Evolutionary conservation across 2,888 invertebrate species (phyloP).

Genomic region (Agonopterix alstromeriana): DNA sequence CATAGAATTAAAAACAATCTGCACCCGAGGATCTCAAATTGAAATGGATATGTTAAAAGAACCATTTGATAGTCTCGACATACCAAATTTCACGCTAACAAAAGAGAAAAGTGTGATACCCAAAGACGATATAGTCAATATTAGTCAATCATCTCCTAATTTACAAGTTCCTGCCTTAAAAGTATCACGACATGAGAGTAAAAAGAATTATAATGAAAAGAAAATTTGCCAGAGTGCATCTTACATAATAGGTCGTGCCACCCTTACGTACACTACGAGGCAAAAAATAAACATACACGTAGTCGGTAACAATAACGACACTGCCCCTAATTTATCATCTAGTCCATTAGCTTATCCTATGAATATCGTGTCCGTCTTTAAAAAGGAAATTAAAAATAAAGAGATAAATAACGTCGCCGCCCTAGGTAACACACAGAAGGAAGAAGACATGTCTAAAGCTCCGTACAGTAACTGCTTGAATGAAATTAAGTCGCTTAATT

Average conservation of each 20-base stretch:
- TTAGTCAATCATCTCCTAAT: constrained; percentile 41
- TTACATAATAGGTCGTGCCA: constrained; percentile 53
- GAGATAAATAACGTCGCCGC: constrained; percentile 13
- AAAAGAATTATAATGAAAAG: constrained; percentile 24
- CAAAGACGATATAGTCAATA: constrained; percentile 32
- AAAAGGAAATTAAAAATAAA: constrained; percentile 39
- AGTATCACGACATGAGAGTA: constrained; percentile 17
- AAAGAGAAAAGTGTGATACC: constrained; percentile 41
- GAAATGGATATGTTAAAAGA: constrained; percentile 32
- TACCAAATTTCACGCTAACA: constrained; percentile 61
- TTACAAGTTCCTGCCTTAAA: constrained; percentile 31
- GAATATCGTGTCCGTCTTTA: constrained; percentile 56
- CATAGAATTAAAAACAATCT: neutral
- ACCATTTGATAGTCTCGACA: constrained; percentile 53
- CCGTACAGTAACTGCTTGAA: constrained; percentile 29
- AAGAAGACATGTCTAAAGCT: constrained; percentile 17
- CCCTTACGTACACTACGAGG: constrained; percentile 57
- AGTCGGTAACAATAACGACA: constrained; percentile 38
- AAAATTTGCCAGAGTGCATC: constrained; percentile 36
- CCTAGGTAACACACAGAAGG: constrained; percentile 17
- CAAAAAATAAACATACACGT: constrained; percentile 62
- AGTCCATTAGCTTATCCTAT: constrained; percentile 51
- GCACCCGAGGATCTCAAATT: constrained; percentile 1
- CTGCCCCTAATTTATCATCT: constrained; percentile 30
- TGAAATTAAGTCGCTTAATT: constrained; percentile 39